Evolutionary conservation across 2,888 invertebrate genomes (phyloP).

Genomic region (Nemotelus pantherinus): DNA sequence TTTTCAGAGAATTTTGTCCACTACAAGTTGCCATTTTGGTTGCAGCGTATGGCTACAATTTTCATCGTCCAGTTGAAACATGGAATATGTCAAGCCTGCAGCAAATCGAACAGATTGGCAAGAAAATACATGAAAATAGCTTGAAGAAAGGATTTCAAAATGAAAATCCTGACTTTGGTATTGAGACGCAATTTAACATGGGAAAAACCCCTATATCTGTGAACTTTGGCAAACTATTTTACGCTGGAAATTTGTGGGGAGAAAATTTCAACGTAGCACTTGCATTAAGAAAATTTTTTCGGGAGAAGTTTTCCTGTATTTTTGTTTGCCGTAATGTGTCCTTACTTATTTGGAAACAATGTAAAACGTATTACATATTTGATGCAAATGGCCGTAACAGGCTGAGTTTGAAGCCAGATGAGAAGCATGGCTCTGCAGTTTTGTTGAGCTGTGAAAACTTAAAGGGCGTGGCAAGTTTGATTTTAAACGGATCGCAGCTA

Average conservation of each 20-base stretch:
- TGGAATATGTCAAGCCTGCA: slow-evolving; percentile 59
- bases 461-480: slow-evolving; percentile 60
- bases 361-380: slow-evolving; percentile 70
- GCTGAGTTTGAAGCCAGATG: slow-evolving; percentile 56
- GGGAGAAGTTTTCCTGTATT: slow-evolving; percentile 57
- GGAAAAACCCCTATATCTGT: slow-evolving; percentile 52
- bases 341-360: slow-evolving; percentile 66
- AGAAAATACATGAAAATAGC: slow-evolving; percentile 54
- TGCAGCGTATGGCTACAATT: slow-evolving; percentile 59
- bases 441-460: slow-evolving; percentile 60
- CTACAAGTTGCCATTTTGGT: slow-evolving; percentile 59
- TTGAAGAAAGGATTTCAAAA: slow-evolving; percentile 55
- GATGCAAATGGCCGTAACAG: slow-evolving; percentile 67
- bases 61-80: slow-evolving; percentile 58
- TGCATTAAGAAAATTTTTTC: slow-evolving; percentile 57
- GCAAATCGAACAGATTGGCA: slow-evolving; percentile 56
- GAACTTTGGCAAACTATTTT: not conserved
- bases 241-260: slow-evolving; percentile 9
- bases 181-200: slow-evolving; percentile 56
- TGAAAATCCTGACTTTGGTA: slow-evolving; percentile 56
- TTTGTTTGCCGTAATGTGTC: slow-evolving; percentile 56
- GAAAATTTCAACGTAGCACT: slow-evolving; percentile 59
- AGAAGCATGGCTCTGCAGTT: slow-evolving; percentile 67
- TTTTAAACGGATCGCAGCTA: slow-evolving; percentile 56
- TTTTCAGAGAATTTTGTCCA: slow-evolving; percentile 49